phyloP scores from a whole-genome alignment of 2,113 vertebrate species.

The Halcyon malimbica region DNA sequence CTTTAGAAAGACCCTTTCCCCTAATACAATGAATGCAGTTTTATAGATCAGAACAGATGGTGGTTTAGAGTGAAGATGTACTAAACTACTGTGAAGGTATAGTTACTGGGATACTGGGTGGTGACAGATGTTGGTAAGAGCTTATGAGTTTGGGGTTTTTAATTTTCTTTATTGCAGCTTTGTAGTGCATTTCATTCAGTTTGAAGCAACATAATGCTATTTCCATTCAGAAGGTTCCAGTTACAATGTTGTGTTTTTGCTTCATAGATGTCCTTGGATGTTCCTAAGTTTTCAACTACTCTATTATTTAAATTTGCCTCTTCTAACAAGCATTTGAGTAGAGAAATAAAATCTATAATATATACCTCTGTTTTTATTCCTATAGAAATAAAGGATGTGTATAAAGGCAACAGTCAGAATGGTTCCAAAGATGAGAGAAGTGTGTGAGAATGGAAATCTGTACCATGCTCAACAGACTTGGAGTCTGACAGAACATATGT shows the following conservation, averaged over 20 bases:
- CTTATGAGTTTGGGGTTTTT: background rate
- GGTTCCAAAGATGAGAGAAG: background rate
- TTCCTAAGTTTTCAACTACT: background rate
- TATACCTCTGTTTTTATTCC: background rate
- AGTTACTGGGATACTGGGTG: slow-evolving; percentile 4
- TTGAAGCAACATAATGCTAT: background rate
- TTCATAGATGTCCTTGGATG: background rate
- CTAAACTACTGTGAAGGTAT: slow-evolving; percentile 31
- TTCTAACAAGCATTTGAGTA: background rate
- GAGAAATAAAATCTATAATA: background rate
- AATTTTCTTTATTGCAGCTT: slow-evolving; percentile 33
- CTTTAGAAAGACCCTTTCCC: background rate
- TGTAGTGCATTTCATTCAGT: background rate
- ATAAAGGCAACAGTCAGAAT: background rate
- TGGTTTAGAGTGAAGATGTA: slow-evolving; percentile 23
- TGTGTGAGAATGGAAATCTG: background rate
- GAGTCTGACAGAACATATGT: background rate
- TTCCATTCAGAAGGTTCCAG: background rate
- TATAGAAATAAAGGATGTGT: background rate
- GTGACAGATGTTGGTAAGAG: slow-evolving; percentile 50
- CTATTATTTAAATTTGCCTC: background rate
- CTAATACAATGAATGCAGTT: background rate
- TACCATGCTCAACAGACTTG: background rate
- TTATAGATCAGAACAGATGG: slow-evolving; percentile 61
- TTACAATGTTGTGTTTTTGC: background rate